These are phyloP conservation scores for Lypha dubia DNA, from an alignment of 2,888 invertebrate species.

Conservation along the genomic window DNA sequence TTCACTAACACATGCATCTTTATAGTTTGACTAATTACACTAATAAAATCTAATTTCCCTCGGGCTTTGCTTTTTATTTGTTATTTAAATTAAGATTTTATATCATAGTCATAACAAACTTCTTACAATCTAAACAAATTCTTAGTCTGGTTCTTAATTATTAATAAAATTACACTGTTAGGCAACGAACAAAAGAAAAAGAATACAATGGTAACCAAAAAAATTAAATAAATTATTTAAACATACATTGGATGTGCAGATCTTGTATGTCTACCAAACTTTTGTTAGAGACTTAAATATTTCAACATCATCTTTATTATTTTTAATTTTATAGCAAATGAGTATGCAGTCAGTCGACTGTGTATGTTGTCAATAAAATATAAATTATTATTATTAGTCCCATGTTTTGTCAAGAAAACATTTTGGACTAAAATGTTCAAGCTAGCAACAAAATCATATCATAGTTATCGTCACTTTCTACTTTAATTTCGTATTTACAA, in stretches of 20 bases:
- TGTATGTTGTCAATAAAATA: slow-evolving; percentile 1
- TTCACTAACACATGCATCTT: background rate
- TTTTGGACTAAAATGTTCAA: background rate
- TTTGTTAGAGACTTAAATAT: too few relatives aligned
- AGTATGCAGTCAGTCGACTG: background rate
- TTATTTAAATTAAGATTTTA: slow-evolving; percentile 56
- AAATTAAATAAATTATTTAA: too few relatives aligned
- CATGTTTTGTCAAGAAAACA: too few relatives aligned
- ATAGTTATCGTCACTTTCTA: too few relatives aligned
- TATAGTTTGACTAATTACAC: slow-evolving; percentile 23
- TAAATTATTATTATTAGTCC: background rate
- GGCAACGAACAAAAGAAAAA: slow-evolving; percentile 16
- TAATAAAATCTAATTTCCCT: slow-evolving; percentile 68
- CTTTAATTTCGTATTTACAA: too few relatives aligned
- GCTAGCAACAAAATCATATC: background rate
- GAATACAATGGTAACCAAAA: too few relatives aligned
- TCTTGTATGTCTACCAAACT: too few relatives aligned
- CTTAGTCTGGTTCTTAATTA: slow-evolving; percentile 54
- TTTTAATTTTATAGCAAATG: too few relatives aligned
- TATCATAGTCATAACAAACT: slow-evolving; percentile 3
- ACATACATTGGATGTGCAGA: too few relatives aligned
- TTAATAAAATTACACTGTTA: slow-evolving; percentile 43
- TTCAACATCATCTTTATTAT: too few relatives aligned
- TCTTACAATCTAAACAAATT: background rate
- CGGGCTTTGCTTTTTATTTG: slow-evolving; percentile 26